Base-by-base conservation (phyloP, 2,888 invertebrate species). In the Alsophila aescularia region DNA sequence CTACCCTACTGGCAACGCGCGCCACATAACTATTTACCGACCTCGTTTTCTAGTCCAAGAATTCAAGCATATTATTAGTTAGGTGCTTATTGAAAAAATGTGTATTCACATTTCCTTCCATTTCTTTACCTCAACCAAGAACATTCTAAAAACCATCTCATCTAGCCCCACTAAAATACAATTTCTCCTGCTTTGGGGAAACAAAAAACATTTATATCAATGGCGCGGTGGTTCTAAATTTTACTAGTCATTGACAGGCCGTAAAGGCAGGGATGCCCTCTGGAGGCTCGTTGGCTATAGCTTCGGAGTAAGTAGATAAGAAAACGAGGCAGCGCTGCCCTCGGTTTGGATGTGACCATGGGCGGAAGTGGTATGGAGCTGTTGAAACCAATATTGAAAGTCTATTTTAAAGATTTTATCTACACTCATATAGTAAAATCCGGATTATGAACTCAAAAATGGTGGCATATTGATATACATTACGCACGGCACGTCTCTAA, bases 161-260 rank as follows among this genome's bases (percentile, higher is more conserved):
- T 82, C 75, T 77, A 65, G 56, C 70, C 57, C 70, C 78, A 85
- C 83, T 91, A 91, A 90, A 90, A 90, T 85, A 90, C 91, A 86
- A 89, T 90, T 84, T 80, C 80, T 83, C 85, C 78, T 82, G 88
- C 86, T 87, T 86, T 85, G 90, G 90, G 91, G 85, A 81, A 90
- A 90, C 90, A 90, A 90, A 90, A 90, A 91, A 91, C 91, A 91
- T 91, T 91, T 89, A 90, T 91, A 89, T 90, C 90, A 91, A 91
- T 90, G 90, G 91, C 69, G 77, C 80, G 78, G 67, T 81, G 83
- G 88, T 85, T 90, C 88, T 89, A 90, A 90, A 91, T 91, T 90
- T 72, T 85, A 85, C 84, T 85, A 90, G 86, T 88, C 91, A 91
- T 91, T 90, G 91, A 91, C 91, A 91, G 90, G 88, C 83, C 81